Percentiles rank a stretch among this genome's conserved stretches.
Evolutionary conservation across 2,888 invertebrate species (phyloP).

Genomic region (Uropetala carovei): DNA sequence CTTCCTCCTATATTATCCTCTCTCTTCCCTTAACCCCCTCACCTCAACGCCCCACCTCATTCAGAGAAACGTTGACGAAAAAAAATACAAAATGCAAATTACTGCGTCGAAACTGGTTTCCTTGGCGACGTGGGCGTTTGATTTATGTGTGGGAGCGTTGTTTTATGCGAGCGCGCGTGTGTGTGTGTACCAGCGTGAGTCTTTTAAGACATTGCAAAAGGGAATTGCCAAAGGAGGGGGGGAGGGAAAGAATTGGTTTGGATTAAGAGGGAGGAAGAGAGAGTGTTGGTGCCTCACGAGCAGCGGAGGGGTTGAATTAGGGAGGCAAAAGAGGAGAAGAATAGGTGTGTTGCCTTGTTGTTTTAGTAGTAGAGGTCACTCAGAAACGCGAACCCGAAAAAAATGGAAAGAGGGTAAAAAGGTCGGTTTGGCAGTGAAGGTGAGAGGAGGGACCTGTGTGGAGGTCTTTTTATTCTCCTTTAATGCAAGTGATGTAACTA

Average conservation of each 20-base stretch:
- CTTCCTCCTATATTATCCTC: neutral
- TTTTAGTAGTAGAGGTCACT: slow-evolving; percentile 3
- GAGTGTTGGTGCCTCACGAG: no score
- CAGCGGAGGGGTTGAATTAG: neutral
- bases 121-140: neutral
- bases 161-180: neutral
- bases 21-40: slow-evolving; percentile 6
- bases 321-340: neutral
- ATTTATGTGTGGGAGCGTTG: slow-evolving; percentile 16
- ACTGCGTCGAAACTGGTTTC: slow-evolving; percentile 33
- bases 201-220: slow-evolving; percentile 29
- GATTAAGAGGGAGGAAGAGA: neutral
- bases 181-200: neutral
- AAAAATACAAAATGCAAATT: slow-evolving; percentile 19
- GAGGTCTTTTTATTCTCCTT: no score
- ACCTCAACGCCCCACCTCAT: slow-evolving; percentile 21
- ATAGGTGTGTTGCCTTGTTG: neutral
- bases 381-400: neutral
- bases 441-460: no score
- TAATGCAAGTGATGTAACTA: no score
- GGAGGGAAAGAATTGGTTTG: neutral
- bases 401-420: neutral
- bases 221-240: neutral
- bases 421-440: neutral
- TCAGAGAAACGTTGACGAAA: slow-evolving; percentile 13